Conservation (phyloP, 2,113 vertebrate species). For the Paracanthobrama guichenoti region DNA sequence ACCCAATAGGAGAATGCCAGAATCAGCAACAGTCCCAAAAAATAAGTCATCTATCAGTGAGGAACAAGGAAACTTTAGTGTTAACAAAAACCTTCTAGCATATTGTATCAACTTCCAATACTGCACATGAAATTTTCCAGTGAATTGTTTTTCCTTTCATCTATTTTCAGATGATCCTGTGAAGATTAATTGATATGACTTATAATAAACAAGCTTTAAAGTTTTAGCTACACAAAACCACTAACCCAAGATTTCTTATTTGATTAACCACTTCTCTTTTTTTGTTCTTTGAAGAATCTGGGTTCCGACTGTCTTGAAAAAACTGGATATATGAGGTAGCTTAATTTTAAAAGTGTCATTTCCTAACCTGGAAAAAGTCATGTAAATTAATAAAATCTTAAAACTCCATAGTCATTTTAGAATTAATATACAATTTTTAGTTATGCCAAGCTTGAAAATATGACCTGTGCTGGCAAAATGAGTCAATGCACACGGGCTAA, state of each 20-base stretch:
- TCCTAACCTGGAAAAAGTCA: too few species aligned
- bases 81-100: background rate
- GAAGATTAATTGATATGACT: too few species aligned
- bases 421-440: too few species aligned
- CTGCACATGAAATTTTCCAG: background rate
- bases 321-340: background rate
- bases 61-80: background rate
- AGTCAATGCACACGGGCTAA: too few species aligned
- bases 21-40: conserved; percentile 83
- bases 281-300: background rate
- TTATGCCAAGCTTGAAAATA: too few species aligned
- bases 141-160: background rate
- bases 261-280: background rate
- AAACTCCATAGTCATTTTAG: too few species aligned
- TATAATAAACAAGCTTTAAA: background rate
- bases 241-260: background rate
- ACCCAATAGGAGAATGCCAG: conserved; percentile 89
- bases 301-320: background rate
- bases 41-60: conserved; percentile 85
- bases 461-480: too few species aligned
- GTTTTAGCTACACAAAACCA: background rate
- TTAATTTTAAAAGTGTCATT: too few species aligned
- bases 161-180: background rate
- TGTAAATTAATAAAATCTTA: too few species aligned
- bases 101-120: background rate